Evolutionary conservation across 2,797 vertebrate species (phyloP).

Genomic region (Nannoperca australis): DNA sequence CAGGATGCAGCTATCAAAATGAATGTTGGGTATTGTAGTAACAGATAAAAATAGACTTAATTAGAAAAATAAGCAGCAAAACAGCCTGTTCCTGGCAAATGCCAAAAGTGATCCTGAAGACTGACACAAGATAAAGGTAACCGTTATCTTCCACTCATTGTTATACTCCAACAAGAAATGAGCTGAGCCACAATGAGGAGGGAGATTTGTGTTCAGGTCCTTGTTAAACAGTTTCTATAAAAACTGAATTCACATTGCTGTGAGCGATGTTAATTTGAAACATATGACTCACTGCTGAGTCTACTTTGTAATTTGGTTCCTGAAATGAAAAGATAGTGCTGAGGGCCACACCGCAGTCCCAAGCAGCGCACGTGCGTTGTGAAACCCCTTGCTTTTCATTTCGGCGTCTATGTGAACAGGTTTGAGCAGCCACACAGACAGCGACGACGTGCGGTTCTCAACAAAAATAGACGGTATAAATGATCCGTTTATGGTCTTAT

Average conservation of each 20-base stretch:
- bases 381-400: too few species aligned
- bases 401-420: too few species aligned
- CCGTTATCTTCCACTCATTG: too few species aligned
- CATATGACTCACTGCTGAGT: not conserved
- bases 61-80: not conserved
- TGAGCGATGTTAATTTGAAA: not conserved
- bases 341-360: not conserved
- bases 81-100: not conserved
- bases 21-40: slow-evolving; percentile 19
- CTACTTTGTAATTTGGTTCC: too few species aligned
- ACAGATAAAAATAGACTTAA: not conserved
- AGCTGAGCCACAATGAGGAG: not conserved
- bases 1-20: not conserved
- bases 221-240: not conserved
- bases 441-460: too few species aligned
- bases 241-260: not conserved
- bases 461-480: too few species aligned
- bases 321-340: not conserved
- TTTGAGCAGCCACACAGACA: too few species aligned
- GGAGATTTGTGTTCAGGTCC: not conserved
- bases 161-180: not conserved
- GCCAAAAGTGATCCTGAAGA: too few species aligned
- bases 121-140: too few species aligned
- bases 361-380: too few species aligned
- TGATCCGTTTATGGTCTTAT: too few species aligned